Percentiles rank a stretch among this genome's conserved stretches.
Conservation (phyloP, 2,797 vertebrate species). For the Mastacembelus armatus region DNA sequence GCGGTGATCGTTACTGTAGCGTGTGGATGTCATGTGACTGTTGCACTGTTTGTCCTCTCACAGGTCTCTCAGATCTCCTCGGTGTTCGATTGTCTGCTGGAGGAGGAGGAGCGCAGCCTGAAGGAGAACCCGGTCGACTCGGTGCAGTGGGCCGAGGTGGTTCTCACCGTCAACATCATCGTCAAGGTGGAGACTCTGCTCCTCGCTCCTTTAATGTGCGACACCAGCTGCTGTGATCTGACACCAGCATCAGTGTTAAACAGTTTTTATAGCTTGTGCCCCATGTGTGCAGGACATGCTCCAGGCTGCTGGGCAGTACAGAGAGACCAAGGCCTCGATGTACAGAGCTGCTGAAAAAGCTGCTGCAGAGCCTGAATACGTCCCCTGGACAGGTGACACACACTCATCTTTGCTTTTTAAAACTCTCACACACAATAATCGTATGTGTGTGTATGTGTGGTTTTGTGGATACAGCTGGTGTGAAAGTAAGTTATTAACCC, state of each 20-base stretch:
- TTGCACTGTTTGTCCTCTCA: rapidly evolving
- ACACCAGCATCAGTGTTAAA: too few relatives aligned
- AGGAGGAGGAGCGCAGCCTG: constrained; percentile 90
- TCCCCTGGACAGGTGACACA: constrained; percentile 94
- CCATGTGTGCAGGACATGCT: constrained; percentile 90
- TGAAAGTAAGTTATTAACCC: too few relatives aligned
- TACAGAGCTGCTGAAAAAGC: constrained; percentile 86
- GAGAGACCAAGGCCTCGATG: constrained; percentile 87
- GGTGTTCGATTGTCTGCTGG: constrained; percentile 92
- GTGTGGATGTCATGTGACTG: neutral
- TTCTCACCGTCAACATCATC: constrained; percentile 88
- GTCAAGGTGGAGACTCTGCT: constrained; percentile 85
- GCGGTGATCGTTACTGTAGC: rapidly evolving
- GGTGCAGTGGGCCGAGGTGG: constrained; percentile 89
- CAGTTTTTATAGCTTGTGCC: too few relatives aligned
- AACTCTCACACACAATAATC: too few relatives aligned
- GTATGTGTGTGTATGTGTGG: too few relatives aligned
- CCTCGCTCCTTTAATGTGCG: neutral
- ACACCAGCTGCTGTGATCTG: too few relatives aligned
- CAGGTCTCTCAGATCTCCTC: constrained; percentile 94
- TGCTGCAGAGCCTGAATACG: constrained; percentile 88
- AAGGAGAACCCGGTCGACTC: constrained; percentile 85
- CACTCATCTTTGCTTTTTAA: too few relatives aligned
- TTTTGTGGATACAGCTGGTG: too few relatives aligned
- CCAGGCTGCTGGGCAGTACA: constrained; percentile 90